These are phyloP conservation scores for Thrips palmi DNA, from an alignment of 1,140 invertebrate species.

Conservation along the genomic window DNA sequence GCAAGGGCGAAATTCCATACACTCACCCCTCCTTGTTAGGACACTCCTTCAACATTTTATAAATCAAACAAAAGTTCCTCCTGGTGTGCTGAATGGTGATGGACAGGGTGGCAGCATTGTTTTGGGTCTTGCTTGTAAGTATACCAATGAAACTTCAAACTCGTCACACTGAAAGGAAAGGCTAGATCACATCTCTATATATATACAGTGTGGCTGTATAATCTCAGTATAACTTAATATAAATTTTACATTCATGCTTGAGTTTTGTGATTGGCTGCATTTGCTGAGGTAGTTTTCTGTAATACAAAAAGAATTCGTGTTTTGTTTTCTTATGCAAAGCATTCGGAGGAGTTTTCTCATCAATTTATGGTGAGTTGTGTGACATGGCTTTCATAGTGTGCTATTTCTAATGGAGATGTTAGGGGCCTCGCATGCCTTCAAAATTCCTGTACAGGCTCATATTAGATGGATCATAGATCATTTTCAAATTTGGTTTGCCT, in stretches of 20 bases:
- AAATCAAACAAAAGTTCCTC: slow-evolving; percentile 51
- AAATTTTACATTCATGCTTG: slow-evolving; percentile 2
- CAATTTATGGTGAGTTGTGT: too few relatives aligned
- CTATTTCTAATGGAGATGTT: too few relatives aligned
- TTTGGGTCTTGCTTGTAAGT: slow-evolving; percentile 59
- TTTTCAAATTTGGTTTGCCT: too few relatives aligned
- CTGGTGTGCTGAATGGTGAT: too few relatives aligned
- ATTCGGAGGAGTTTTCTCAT: too few relatives aligned
- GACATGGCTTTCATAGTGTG: too few relatives aligned
- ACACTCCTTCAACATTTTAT: slow-evolving; percentile 60
- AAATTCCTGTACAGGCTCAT: too few relatives aligned
- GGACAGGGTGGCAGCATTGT: slow-evolving; percentile 70
- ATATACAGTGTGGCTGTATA: slow-evolving; percentile 4
- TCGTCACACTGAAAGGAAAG: too few relatives aligned
- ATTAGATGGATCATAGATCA: too few relatives aligned
- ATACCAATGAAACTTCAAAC: slow-evolving; percentile 11
- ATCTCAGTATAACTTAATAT: neutral
- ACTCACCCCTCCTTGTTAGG: slow-evolving; percentile 55
- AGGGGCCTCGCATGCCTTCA: too few relatives aligned
- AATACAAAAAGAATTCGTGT: neutral
- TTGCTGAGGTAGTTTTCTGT: neutral
- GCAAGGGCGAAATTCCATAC: slow-evolving; percentile 47
- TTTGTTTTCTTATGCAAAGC: too few relatives aligned
- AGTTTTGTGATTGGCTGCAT: neutral
- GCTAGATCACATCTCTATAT: too few relatives aligned